Evolutionary conservation across 2,888 invertebrate genomes (phyloP).

Genomic region (Tanytarsus gracilentus): DNA sequence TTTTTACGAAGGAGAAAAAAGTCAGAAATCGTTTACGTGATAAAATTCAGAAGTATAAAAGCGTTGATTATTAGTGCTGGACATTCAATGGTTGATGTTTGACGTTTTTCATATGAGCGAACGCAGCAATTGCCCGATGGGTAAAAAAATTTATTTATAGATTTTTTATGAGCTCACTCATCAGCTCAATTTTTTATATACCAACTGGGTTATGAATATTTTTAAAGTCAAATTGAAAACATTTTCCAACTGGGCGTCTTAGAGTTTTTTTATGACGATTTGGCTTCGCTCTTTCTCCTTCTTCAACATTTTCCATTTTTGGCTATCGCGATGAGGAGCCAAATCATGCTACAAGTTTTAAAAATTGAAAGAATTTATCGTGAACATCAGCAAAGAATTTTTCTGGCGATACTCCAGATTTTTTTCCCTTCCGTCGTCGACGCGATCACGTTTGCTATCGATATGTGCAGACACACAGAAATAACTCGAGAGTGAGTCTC

Average conservation of each 20-base stretch:
- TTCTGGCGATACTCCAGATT: constrained; percentile 14
- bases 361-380: constrained; percentile 28
- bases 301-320: constrained; percentile 15
- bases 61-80: constrained; percentile 22
- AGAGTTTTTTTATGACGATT: too few species aligned
- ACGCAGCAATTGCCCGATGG: too few species aligned
- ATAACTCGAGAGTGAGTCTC: constrained; percentile 4
- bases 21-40: constrained; percentile 29
- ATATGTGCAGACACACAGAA: not conserved
- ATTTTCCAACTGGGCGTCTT: not conserved
- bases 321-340: constrained; percentile 19
- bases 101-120: not conserved
- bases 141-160: too few species aligned
- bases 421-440: too few species aligned
- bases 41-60: constrained; percentile 25
- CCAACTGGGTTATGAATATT: too few species aligned
- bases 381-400: constrained; percentile 27
- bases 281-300: not conserved
- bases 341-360: constrained; percentile 17
- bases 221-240: too few species aligned
- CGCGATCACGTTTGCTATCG: too few species aligned
- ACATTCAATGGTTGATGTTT: constrained; percentile 4
- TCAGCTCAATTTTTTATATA: too few species aligned
- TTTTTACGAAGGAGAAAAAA: constrained; percentile 11
- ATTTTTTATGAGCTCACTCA: too few species aligned